Percentiles rank a stretch among this genome's conserved stretches.
phyloP scores from a whole-genome alignment of 2,113 vertebrate species.

The Dendropsophus ebraccatus region DNA sequence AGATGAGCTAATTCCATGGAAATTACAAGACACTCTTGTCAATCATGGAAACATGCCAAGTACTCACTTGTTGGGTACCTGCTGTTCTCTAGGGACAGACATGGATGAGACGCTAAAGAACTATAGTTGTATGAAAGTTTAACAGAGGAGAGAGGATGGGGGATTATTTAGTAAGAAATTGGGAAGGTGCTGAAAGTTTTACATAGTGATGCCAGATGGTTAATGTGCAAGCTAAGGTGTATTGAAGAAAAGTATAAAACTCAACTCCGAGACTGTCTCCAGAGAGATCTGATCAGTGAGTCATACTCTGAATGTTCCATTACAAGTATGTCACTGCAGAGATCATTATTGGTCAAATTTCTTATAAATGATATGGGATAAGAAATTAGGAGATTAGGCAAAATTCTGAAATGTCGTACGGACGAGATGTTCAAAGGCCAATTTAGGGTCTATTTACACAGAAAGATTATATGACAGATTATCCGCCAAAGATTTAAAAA shows the following conservation, averaged over 20 bases:
- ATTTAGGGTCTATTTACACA: too few species aligned
- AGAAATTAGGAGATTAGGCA: too few species aligned
- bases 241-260: neutral
- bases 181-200: too few species aligned
- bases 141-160: neutral
- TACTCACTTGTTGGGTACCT: neutral
- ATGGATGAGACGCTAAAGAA: neutral
- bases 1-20: conserved; percentile 20
- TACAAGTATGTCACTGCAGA: neutral
- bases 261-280: neutral
- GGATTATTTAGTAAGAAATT: too few species aligned
- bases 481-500: too few species aligned
- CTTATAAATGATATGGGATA: neutral
- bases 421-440: too few species aligned
- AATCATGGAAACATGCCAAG: neutral
- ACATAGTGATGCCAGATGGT: neutral
- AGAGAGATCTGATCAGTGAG: neutral
- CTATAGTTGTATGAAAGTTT: neutral
- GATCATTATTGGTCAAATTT: neutral
- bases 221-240: neutral
- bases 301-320: neutral
- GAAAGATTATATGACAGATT: too few species aligned
- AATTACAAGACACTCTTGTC: neutral
- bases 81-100: neutral
- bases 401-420: too few species aligned